Base-by-base conservation (phyloP, 2,888 invertebrate genomes). In the Andrena bucephala region DNA sequence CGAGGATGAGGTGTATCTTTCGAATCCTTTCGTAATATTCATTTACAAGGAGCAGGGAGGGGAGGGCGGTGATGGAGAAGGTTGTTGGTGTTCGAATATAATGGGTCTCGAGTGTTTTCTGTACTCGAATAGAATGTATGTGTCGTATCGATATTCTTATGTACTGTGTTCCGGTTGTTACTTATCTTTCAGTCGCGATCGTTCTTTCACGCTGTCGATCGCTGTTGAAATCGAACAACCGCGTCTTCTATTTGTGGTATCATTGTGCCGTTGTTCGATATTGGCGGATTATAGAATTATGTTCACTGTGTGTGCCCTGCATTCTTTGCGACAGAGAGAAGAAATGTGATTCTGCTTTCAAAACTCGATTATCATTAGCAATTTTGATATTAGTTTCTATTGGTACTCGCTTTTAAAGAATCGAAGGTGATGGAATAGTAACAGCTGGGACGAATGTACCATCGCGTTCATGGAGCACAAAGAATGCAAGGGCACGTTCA, bases 51-150 rank as follows among this genome's bases (percentile, higher is more conserved):
- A 68, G 54, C n/a, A 20, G 54, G 67, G 69, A 65, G 82, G 16
- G 42, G 3, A 16, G 42, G 1, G 4, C 16, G 42, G 42, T 42
- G 4, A 76, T 63, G 7, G 79, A 71, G 71, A 59, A 77, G 86
- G 77, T 77, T 84, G 77, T 73, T 91, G 42, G 86, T 90, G 24
- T 24, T 84, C 83, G 67, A 87, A 86, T 78, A 86, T 78, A 48
- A 48, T 85, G 81, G 57, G 74, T 90, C 70, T 90, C 85, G 86
- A 90, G 88, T 92, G 88, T 90, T 90, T 81, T 81, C 85, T 92
- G 92, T 92, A 84, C 86, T 88, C 87, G 84, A 91, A 89, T 91
- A 85, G 67, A 87, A 90, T 92, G 91, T 90, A 91, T 89, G 91
- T 92, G 92, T 92, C 91, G 89, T 88, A 91, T 91, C 90, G 89